Evolutionary conservation across 2,888 invertebrate species (phyloP), one percentile per base, ranked within the genome.

Genomic region (Crioceris asparagi): DNA sequence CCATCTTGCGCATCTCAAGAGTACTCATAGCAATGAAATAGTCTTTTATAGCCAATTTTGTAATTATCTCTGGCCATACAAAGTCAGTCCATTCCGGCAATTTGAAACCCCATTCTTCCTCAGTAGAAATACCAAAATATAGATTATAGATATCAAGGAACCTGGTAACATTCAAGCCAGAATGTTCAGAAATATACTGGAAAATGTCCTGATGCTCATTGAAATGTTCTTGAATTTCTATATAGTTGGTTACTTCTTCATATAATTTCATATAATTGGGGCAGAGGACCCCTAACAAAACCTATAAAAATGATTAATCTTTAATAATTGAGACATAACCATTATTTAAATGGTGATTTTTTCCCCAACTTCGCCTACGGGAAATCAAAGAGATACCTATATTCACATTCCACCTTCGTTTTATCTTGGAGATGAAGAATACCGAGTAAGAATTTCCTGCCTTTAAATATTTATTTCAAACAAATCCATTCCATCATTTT

Each of bases 81-180:
- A 47, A 47, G 4, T 49, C 40, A 0, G 65, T 57, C 69, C 69
- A 69, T 14, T 47, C 38, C 1, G 68, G 68, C 7, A 68, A 48
- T n/a, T 45, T 17, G 12, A 65, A 45, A 27, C 61, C 60, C 44
- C 55, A 51, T 19, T 58, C 57, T 31, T 75, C 73, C 65, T 79
- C 77, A 1, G 77, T 75, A 44, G 68, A 59, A 17, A 78, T 53
- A 0, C 77, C 77, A 34, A 71, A 68, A 48, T 74, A 77, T 2
- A 79, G 52, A 12, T 72, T 71, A 39, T 72, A 71, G 4, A 75
- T 67, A 50, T 75, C 75, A 26, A 71, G 70, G 1, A 72, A 68
- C 17, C 62, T 65, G 1, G 58, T 60, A 3, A 78, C 65, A n/a
- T 58, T 55, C 45, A 67, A 51, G 5, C 75, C 76, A 0, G 73